Evolutionary conservation across 2,888 invertebrate species (phyloP).

Genomic region (Pristionchus mayeri): DNA sequence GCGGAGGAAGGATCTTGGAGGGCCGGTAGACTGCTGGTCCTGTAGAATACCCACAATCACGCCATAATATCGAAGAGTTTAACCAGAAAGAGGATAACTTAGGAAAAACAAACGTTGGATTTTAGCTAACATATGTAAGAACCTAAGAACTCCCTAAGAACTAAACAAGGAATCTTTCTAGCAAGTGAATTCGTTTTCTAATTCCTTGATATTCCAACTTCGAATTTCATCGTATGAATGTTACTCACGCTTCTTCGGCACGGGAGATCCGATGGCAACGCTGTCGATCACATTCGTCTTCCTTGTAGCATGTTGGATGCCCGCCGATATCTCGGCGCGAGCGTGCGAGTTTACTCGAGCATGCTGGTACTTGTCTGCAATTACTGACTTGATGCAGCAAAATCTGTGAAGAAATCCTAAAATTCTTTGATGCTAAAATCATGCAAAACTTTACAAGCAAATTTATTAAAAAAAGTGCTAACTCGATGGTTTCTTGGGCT

Average conservation of each 20-base stretch:
- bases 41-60: not conserved
- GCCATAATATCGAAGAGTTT: not conserved
- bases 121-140: too few relatives aligned
- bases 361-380: not conserved
- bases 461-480: too few relatives aligned
- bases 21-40: not conserved
- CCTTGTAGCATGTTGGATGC: not conserved
- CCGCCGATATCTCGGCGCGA: not conserved
- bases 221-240: too few relatives aligned
- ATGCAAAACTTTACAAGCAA: too few relatives aligned
- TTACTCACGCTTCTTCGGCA: not conserved
- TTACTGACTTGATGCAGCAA: not conserved
- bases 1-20: not conserved
- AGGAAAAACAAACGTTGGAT: too few relatives aligned
- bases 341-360: not conserved
- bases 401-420: not conserved
- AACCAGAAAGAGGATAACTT: too few relatives aligned
- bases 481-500: not conserved
- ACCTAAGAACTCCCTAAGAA: too few relatives aligned
- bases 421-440: not conserved
- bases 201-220: too few relatives aligned
- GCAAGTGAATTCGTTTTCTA: too few relatives aligned
- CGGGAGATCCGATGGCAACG: constrained; percentile 9
- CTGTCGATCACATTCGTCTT: not conserved
- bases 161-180: too few relatives aligned